A percentile compares a stretch with the other conserved stretches of the same genome.
These are phyloP conservation scores for Harpalus rufipes DNA, from an alignment of 2,888 invertebrate genomes.

Conservation along the genomic window DNA sequence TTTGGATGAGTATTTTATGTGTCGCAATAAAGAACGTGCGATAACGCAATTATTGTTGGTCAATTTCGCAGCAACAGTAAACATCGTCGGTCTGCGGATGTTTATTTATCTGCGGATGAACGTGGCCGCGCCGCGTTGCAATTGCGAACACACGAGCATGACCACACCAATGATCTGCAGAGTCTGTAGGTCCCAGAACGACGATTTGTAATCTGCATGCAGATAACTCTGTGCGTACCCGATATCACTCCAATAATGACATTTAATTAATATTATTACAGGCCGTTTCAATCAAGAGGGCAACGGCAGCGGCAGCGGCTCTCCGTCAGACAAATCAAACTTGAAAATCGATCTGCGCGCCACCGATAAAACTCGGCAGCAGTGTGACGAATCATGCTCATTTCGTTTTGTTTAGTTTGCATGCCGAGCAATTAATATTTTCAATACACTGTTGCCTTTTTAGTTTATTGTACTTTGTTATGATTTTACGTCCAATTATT, in stretches of 20 bases:
- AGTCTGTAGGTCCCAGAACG: neutral
- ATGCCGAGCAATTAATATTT: slow-evolving; percentile 58
- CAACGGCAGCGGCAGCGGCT: slow-evolving; percentile 12
- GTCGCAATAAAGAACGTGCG: slow-evolving; percentile 43
- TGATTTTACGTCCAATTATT: slow-evolving; percentile 50
- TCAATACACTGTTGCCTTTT: slow-evolving; percentile 54
- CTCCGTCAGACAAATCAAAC: slow-evolving; percentile 51
- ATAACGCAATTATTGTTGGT: slow-evolving; percentile 50
- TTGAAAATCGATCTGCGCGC: slow-evolving; percentile 49
- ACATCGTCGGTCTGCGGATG: slow-evolving; percentile 28
- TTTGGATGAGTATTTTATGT: slow-evolving; percentile 25
- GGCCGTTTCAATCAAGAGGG: slow-evolving; percentile 56
- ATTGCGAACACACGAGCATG: slow-evolving; percentile 24
- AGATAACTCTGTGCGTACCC: slow-evolving; percentile 49
- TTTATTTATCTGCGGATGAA: slow-evolving; percentile 39
- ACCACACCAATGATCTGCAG: slow-evolving; percentile 18
- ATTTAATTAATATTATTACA: slow-evolving; percentile 66
- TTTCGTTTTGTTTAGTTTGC: slow-evolving; percentile 52
- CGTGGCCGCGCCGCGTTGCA: neutral
- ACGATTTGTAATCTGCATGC: slow-evolving; percentile 64
- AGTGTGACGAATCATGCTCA: slow-evolving; percentile 57
- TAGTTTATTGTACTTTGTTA: slow-evolving; percentile 34
- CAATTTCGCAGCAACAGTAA: slow-evolving; percentile 39
- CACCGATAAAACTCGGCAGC: slow-evolving; percentile 36
- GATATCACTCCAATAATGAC: slow-evolving; percentile 63